Conservation (phyloP, 2,888 invertebrate species). For the Urechis unicinctus region DNA sequence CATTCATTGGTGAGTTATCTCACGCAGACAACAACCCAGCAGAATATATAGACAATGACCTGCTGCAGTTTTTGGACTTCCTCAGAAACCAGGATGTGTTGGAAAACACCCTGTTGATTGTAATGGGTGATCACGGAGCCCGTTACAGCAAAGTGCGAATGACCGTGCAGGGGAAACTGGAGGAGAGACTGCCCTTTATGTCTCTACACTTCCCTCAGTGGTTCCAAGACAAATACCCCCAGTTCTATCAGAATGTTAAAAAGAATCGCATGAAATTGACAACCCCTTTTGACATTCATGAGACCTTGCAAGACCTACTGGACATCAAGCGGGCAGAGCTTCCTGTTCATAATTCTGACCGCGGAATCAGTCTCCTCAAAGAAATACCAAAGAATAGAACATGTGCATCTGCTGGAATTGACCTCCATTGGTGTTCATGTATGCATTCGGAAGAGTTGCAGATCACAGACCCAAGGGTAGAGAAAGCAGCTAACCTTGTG, state of each 20-base stretch:
- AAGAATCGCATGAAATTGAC: neutral
- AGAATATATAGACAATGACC: slow-evolving; percentile 25
- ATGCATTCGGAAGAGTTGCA: slow-evolving; percentile 24
- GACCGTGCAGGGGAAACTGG: slow-evolving; percentile 39
- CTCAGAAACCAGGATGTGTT: slow-evolving; percentile 24
- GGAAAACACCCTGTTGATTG: slow-evolving; percentile 35
- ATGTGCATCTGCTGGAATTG: slow-evolving; percentile 29
- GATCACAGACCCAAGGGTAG: neutral
- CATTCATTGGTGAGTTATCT: slow-evolving; percentile 34
- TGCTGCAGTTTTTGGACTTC: slow-evolving; percentile 26
- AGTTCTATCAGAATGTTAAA: neutral
- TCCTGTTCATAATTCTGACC: slow-evolving; percentile 1
- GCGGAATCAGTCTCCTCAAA: slow-evolving; percentile 35
- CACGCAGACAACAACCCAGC: slow-evolving; percentile 41
- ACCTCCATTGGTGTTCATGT: slow-evolving; percentile 44
- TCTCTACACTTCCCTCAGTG: slow-evolving; percentile 32
- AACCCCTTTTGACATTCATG: slow-evolving; percentile 7
- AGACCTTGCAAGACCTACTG: neutral
- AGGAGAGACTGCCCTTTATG: slow-evolving; percentile 43
- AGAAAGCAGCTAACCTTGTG: slow-evolving; percentile 2
- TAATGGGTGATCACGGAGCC: slow-evolving; percentile 44
- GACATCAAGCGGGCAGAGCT: slow-evolving; percentile 6
- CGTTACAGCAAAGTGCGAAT: slow-evolving; percentile 31
- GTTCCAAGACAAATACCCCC: slow-evolving; percentile 18
- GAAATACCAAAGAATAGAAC: slow-evolving; percentile 34